A percentile compares a stretch with the other conserved stretches of the same genome.
These are phyloP conservation scores for Vandiemenella viatica DNA, from an alignment of 2,888 invertebrate species.

Conservation along the genomic window DNA sequence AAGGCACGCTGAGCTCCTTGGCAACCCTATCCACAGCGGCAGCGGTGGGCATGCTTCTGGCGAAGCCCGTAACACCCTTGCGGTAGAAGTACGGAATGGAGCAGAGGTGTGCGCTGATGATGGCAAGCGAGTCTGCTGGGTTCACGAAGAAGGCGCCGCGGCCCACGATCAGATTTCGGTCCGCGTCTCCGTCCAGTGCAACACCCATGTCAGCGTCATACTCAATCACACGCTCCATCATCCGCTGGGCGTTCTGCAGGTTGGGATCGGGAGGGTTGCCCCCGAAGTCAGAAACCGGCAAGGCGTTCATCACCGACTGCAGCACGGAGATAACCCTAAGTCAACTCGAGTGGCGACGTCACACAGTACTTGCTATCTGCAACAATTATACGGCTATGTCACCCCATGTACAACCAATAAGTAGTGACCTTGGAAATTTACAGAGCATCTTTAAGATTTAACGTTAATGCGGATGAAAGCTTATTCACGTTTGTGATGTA, in stretches of 20 bases:
- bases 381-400: too few species aligned
- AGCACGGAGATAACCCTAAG: too few species aligned
- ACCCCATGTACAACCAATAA: too few species aligned
- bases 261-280: constrained; percentile 1
- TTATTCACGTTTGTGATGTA: too few species aligned
- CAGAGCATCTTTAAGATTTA: too few species aligned
- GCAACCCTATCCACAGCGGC: constrained; percentile 68
- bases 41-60: constrained; percentile 93
- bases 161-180: constrained; percentile 95
- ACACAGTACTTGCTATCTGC: too few species aligned
- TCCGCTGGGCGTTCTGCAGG: too few species aligned
- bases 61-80: constrained; percentile 73
- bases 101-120: constrained; percentile 76
- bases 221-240: too few species aligned
- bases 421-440: too few species aligned
- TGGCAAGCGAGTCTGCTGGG: constrained; percentile 91
- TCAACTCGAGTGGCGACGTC: too few species aligned
- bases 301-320: not conserved
- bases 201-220: constrained; percentile 35
- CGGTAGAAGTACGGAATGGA: constrained; percentile 87
- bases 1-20: not conserved
- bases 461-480: too few species aligned
- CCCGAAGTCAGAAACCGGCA: not conserved
- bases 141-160: constrained; percentile 94
- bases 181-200: constrained; percentile 28